Base-by-base conservation (phyloP, 2,888 invertebrate species). In the Chirona hameri region DNA sequence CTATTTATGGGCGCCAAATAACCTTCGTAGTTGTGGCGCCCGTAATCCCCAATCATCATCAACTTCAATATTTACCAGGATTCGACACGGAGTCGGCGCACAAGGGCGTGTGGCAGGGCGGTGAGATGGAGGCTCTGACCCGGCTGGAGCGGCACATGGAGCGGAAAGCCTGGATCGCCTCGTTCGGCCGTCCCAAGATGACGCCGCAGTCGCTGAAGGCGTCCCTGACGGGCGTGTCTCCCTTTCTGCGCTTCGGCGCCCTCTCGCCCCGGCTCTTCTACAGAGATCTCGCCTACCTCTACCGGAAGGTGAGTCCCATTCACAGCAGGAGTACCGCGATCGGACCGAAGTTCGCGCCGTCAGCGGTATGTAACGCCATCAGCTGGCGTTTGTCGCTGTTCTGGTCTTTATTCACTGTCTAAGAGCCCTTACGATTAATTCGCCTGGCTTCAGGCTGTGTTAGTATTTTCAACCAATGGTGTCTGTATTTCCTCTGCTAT, bases 151-250 rank as follows among this genome's bases (percentile, higher is more conserved):
- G 89, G 76, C 89, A 89, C 85, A 85, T 89, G 87, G 89, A 86
- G 82, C 89, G 94, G 79, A 94, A 95, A 88, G 95, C 94, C 0
- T 95, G 95, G 95, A 95, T 95, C 15, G 95, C 95, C n/a, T 94
- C 94, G 31, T 95, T 95, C 87, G 95, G 94, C 15, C 90, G 93
- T 81, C 95, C 95, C 0, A 95, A 95, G 89, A 95, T 95, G 95
- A 94, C 95, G 0, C 94, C 95, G 0, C 94, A 95, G 87, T 83
- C 84, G 39, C 88, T 93, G 81, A 91, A 92, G 86, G 92, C 92
- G 0, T 92, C 92, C 84, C 92, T 92, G 52, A 93, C 92, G 83
- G 92, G 92, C 24, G 87, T 93, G 24, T 92, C 92, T 86, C 92
- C 92, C 0, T 92, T 92, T 85, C 86, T 92, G 18, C 92, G 92